Conservation (phyloP, 2,888 invertebrate genomes). For the Altica lythri region DNA sequence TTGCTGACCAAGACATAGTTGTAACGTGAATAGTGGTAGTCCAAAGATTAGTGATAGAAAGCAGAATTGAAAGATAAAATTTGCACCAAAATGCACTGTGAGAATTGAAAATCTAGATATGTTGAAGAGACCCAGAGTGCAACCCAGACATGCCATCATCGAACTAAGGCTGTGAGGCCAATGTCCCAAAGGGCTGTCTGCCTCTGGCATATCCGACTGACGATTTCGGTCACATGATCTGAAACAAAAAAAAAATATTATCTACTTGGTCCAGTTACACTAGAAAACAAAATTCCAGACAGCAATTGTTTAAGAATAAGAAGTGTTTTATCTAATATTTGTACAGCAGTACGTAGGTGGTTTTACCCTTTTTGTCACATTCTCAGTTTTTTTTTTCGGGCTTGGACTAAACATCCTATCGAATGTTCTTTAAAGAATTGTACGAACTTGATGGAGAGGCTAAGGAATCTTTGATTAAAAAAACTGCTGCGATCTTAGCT, state of each 20-base stretch:
- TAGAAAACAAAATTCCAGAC: no score
- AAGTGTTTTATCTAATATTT: no score
- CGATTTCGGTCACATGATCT: conserved; percentile 62
- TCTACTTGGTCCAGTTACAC: no score
- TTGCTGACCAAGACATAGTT: conserved; percentile 84
- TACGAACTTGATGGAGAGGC: no score
- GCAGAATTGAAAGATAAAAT: conserved; percentile 87
- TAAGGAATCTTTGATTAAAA: no score
- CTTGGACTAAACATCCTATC: no score
- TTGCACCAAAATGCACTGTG: conserved; percentile 85
- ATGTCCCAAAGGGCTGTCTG: conserved; percentile 62
- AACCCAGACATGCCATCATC: conserved; percentile 80
- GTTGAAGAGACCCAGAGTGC: conserved; percentile 87
- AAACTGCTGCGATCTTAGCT: no score
- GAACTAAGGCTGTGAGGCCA: conserved; percentile 79
- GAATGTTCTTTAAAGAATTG: no score
- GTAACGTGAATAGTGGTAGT: conserved; percentile 82
- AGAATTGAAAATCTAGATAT: conserved; percentile 76
- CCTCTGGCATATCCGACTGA: conserved; percentile 56
- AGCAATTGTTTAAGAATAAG: no score
- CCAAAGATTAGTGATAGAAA: conserved; percentile 72
- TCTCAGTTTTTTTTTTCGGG: no score
- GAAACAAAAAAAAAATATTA: conserved; percentile 44
- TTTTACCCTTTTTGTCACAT: no score
- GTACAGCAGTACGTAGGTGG: no score